Conservation (phyloP, 2,797 vertebrate genomes). For the Enteromius fasciolatus region DNA sequence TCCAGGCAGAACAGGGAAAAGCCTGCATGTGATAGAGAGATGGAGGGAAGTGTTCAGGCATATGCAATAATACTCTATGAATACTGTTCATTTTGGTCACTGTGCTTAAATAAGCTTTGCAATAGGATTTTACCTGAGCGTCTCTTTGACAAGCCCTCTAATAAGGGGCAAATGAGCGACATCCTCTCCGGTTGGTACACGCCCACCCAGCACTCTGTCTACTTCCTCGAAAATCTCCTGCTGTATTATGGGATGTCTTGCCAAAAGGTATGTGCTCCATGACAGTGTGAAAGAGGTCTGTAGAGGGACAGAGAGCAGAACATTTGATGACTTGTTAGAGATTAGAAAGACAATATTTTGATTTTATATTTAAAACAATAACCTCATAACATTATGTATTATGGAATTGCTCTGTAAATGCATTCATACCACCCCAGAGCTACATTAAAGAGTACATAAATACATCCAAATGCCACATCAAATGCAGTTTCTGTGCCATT, state of each 20-base stretch:
- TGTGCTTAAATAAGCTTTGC: conserved; percentile 25
- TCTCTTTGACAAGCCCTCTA: conserved; percentile 91
- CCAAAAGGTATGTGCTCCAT: conserved; percentile 89
- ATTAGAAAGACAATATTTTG: neutral
- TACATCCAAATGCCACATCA: neutral
- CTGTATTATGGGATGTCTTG: conserved; percentile 83
- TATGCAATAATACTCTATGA: no score
- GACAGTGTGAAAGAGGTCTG: conserved; percentile 94
- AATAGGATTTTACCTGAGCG: conserved; percentile 79
- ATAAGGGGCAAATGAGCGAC: conserved; percentile 83
- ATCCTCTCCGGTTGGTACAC: conserved; percentile 79
- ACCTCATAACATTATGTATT: neutral
- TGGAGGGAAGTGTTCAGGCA: neutral
- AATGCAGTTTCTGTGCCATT: neutral
- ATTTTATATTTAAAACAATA: neutral
- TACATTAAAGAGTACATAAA: neutral
- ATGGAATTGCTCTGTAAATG: neutral
- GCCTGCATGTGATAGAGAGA: conserved; percentile 68
- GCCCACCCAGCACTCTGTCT: conserved; percentile 73
- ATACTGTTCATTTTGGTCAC: neutral
- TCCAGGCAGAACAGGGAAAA: conserved; percentile 92
- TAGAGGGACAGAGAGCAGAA: neutral
- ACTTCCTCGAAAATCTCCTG: conserved; percentile 83
- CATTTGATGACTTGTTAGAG: neutral
- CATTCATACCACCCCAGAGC: neutral